These are phyloP conservation scores for Elysia crispata DNA, from an alignment of 2,888 invertebrate genomes.

Conservation along the genomic window DNA sequence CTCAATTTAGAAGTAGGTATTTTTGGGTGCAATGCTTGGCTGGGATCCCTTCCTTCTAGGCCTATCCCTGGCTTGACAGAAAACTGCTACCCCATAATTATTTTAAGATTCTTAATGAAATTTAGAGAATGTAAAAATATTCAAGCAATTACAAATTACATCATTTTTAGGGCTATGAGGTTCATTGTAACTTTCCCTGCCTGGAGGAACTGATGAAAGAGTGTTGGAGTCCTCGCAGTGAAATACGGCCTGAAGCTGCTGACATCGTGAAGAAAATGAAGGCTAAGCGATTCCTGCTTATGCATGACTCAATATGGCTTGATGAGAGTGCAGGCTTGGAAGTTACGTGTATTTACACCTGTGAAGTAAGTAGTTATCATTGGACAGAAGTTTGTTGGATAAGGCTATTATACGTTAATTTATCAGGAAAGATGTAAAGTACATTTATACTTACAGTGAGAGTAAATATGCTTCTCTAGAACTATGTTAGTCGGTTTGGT, in stretches of 20 bases:
- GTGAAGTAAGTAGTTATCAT: conserved; percentile 31
- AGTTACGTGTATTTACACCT: conserved; percentile 49
- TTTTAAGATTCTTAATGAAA: neutral
- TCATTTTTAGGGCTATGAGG: conserved; percentile 62
- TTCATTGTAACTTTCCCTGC: conserved; percentile 63
- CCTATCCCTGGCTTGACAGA: too few species aligned
- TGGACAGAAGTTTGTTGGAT: too few species aligned
- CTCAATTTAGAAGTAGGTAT: too few species aligned
- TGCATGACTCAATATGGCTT: conserved; percentile 53
- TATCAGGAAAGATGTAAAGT: neutral
- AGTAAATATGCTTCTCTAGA: too few species aligned
- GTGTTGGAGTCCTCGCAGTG: conserved; percentile 62
- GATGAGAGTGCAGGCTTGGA: conserved; percentile 25
- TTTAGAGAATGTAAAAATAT: neutral
- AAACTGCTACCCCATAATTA: too few species aligned
- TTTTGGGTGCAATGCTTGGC: too few species aligned
- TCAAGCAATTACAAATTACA: neutral
- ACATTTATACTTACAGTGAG: too few species aligned
- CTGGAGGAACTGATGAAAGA: conserved; percentile 63
- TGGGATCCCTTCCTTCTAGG: too few species aligned
- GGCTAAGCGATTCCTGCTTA: conserved; percentile 60
- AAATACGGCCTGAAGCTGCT: conserved; percentile 60
- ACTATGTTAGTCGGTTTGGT: too few species aligned
- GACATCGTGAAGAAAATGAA: conserved; percentile 59
- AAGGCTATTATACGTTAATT: neutral